phyloP scores from a whole-genome alignment of 30 jellyfish, hydroid and myxozoan species.

The Nemopilema nomurai region DNA sequence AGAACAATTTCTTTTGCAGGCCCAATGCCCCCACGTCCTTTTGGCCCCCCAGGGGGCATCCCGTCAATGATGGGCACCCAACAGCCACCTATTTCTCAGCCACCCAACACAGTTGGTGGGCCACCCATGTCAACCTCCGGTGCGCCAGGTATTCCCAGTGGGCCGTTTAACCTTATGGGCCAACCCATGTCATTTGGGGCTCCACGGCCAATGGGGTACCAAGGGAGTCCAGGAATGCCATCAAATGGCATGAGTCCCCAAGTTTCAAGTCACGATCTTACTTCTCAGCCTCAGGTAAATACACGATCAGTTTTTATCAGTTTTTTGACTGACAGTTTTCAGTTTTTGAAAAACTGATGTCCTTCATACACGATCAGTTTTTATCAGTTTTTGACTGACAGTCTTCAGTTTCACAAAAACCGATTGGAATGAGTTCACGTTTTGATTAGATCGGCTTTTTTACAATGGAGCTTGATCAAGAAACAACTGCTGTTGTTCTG shows the following conservation, averaged over 20 bases:
- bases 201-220: constrained; percentile 30
- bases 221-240: constrained; percentile 24
- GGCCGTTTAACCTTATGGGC: constrained; percentile 19
- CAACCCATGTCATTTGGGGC: neutral
- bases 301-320: no score
- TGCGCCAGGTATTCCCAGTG: constrained; percentile 25
- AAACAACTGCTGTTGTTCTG: no score
- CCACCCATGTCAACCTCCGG: constrained; percentile 26
- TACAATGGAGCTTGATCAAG: no score
- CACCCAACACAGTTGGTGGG: constrained; percentile 17
- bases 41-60: constrained; percentile 28
- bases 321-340: no score
- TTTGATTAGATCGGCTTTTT: no score
- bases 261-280: neutral
- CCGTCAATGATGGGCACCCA: constrained; percentile 67
- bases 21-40: constrained; percentile 62
- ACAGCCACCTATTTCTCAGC: constrained; percentile 36
- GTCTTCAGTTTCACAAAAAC: no score
- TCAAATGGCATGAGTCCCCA: constrained; percentile 28
- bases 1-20: constrained; percentile 36
- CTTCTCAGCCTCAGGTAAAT: constrained; percentile 25
- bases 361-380: no score
- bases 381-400: no score
- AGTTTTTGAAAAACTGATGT: no score
- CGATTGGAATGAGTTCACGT: no score